phyloP scores from a whole-genome alignment of 2,797 vertebrate genomes.

The Peromyscus nudipes region DNA sequence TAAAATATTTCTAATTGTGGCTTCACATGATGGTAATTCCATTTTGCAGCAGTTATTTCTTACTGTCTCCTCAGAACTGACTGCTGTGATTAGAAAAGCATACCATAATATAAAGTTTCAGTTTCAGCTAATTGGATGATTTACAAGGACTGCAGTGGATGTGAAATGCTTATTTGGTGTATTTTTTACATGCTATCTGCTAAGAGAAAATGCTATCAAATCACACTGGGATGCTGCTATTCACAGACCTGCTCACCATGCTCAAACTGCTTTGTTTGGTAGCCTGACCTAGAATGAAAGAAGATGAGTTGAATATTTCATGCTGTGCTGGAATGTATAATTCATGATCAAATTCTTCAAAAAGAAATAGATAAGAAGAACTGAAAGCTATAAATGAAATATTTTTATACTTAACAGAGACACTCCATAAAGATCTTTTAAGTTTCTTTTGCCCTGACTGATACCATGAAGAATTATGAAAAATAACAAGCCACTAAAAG shows the following conservation, averaged over 20 bases:
- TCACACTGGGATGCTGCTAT: slow-evolving; percentile 46
- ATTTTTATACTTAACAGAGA: slow-evolving; percentile 84
- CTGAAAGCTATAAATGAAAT: slow-evolving; percentile 85
- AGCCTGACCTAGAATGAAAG: slow-evolving; percentile 82
- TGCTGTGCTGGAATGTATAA: slow-evolving; percentile 86
- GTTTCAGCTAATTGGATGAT: slow-evolving; percentile 67
- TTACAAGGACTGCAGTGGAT: background rate
- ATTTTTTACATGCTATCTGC: slow-evolving; percentile 53
- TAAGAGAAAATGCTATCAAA: slow-evolving; percentile 46
- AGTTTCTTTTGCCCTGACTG: slow-evolving; percentile 14
- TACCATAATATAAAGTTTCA: slow-evolving; percentile 55
- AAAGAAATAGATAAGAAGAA: slow-evolving; percentile 85
- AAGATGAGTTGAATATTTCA: slow-evolving; percentile 87
- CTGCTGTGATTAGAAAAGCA: slow-evolving; percentile 45
- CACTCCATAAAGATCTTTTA: slow-evolving; percentile 75
- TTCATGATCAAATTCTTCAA: slow-evolving; percentile 87
- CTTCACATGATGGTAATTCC: background rate
- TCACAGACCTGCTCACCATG: background rate
- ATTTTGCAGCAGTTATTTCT: slow-evolving; percentile 14
- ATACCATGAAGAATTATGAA: slow-evolving; percentile 72
- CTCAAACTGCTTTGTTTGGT: slow-evolving; percentile 80
- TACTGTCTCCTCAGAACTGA: slow-evolving; percentile 39
- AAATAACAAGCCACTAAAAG: slow-evolving; percentile 61
- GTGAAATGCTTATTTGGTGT: slow-evolving; percentile 45
- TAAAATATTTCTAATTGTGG: background rate